Evolutionary conservation across 2,797 vertebrate species (phyloP), one percentile per base, ranked within the genome.

Genomic region (Platyrinchus mystaceus): DNA sequence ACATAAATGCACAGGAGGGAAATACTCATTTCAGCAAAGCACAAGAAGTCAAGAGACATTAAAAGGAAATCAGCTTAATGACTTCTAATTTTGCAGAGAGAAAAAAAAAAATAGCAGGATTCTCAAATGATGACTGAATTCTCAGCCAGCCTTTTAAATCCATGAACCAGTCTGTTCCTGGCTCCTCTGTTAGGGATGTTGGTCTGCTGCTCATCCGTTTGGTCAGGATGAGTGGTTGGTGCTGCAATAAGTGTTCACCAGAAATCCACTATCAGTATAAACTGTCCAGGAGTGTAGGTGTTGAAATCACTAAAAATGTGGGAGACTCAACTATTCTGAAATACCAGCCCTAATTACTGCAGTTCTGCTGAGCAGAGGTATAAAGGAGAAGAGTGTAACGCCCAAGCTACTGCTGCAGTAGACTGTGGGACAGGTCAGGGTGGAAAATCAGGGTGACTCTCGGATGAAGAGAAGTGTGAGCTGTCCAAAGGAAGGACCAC

Each of bases 1-100:
- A 24, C 23, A 14, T 24, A 16, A 16, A 19, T 39, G 59, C 52
- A 69, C 59, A 59, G 85, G 36, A 74, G 46, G 43, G 52, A 76
- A 84, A 77, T 63, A 36, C 1, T 82, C 46, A n/a, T 87, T 94
- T 94, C 84, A 79, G 63, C 71, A 79, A 96, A 84, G 73, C 56
- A 20, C 36, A 22, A 5, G 62, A 91, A 91, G 80, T 93, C 47
- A 73, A 67, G 50, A 75, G 44, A 28, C 47, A 17, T 87, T 71
- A 89, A 69, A 93, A 75, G 30, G 81, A 74, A 90, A 95, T 83
- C 32, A 66, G 37, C 69, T 82, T 94, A 96, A 86, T 32, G 50
- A 50, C 30, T 80, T 81, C 13, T 77, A 70, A 62, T 83, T 85
- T 73, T 79, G 53, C 36, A 82, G 74, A 81, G 78, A 49, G 58